Evolutionary conservation across 1,140 invertebrate genomes (phyloP), one percentile per base, ranked within the genome.

Genomic region (Eueides isabella): DNA sequence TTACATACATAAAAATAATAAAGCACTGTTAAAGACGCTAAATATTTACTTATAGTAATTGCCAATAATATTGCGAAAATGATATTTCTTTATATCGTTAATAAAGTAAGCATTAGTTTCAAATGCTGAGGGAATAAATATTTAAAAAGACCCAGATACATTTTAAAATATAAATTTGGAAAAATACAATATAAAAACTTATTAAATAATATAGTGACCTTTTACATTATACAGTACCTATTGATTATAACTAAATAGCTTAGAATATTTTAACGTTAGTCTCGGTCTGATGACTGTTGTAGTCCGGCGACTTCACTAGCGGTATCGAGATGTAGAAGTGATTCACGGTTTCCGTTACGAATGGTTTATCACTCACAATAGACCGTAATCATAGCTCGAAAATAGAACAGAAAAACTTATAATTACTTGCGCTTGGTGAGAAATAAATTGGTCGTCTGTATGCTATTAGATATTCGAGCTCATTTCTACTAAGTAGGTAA

Each of bases 261-360:
- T 26, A 26, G 48, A 55, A 11, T 55, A 26, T 26, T 55, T 55
- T 23, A 55, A 55, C n/a, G 41, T 68, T 67, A 38, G 80, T 81
- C 73, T 67, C 78, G 80, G 78, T 81, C 75, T 69, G 81, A 68
- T 83, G 81, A 66, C 64, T 67, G 63, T 31, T 63, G 61, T 38
- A 64, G 71, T 61, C 63, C 30, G 63, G 63, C 48, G 38, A 30
- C 71, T 67, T 72, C 74, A 76, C 67, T 84, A 82, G 80, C 82
- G 82, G 82, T 82, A 83, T 41, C 61, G 64, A 76, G 70, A 70
- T 78, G 76, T 74, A 72, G 44, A 67, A 76, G 79, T 81, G 80
- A 81, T 69, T 74, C 73, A 74, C 67, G 30, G 19, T 41, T 77
- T 74, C 75, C 80, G 80, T 81, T 79, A 81, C 78, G 72, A 79